A percentile compares a stretch with the other conserved stretches of the same genome.
Conservation (phyloP, 1,140 invertebrate genomes). For the Copidosoma floridanum region DNA sequence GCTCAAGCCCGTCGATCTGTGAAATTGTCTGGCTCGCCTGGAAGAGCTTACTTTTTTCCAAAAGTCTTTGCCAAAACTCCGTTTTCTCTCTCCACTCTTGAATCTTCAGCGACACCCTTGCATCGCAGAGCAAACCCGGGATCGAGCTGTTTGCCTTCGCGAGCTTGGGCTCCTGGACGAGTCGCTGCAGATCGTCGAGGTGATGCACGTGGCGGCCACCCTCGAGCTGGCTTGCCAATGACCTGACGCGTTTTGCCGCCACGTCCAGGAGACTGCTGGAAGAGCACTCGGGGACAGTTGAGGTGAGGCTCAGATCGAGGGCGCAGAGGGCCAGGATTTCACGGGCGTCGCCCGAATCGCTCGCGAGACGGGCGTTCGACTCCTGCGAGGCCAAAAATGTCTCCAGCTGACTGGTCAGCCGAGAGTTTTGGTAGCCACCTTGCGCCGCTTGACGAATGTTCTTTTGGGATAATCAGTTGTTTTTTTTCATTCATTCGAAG, state of each 20-base stretch:
- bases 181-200: conserved; percentile 31
- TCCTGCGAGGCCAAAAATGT: conserved; percentile 47
- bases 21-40: conserved; percentile 4
- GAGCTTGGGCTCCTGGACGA: conserved; percentile 37
- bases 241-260: conserved; percentile 42
- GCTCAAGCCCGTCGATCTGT: neutral
- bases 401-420: conserved; percentile 42
- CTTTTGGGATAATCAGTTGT: too few species aligned
- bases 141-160: neutral
- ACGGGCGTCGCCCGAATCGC: conserved; percentile 25
- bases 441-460: conserved; percentile 42
- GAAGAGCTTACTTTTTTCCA: conserved; percentile 19
- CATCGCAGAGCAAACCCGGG: conserved; percentile 28
- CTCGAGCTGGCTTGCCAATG: conserved; percentile 30
- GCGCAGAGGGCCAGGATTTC: conserved; percentile 42
- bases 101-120: conserved; percentile 32
- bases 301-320: conserved; percentile 45
- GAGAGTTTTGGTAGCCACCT: conserved; percentile 40
- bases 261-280: conserved; percentile 37
- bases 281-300: conserved; percentile 24
- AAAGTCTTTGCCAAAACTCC: conserved; percentile 39
- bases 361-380: conserved; percentile 32
- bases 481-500: too few species aligned
- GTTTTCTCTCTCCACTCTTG: conserved; percentile 37
- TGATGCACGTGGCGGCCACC: conserved; percentile 29